Evolutionary conservation across 2,888 invertebrate genomes (phyloP), one percentile per base, ranked within the genome.

Genomic region (Lithophane ornitopus): DNA sequence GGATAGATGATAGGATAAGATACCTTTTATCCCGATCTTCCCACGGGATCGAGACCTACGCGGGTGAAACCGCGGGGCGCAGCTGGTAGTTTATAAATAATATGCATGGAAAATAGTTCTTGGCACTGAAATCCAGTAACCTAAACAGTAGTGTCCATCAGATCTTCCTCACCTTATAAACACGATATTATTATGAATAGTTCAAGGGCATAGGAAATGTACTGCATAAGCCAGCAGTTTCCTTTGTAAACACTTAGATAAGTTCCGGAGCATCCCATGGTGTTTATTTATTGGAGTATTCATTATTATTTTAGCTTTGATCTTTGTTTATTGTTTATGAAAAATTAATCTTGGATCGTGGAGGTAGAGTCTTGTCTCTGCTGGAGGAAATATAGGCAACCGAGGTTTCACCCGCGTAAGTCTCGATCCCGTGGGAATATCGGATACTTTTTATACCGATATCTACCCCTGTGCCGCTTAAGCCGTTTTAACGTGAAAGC

Each of bases 81-180:
- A 34, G 12, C 41, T 41, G 12, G 41, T 41, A 2, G 11, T 41
- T 41, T 41, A 41, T 41, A 41, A 41, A 41, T 41, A 41, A 41
- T 12, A 54, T 14, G 16, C 28, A 62, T 62, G 16, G 12, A 26
- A 46, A n/a, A 76, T 16, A 44, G 77, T 61, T 78, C 52, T 69
- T 52, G 76, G 78, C 78, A 78, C 69, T 61, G 69, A 52, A 46
- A 28, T 54, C 16, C 8, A 34, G 11, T 63, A 76, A 46, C 44
- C 26, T 26, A 54, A 75, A 44, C 76, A 76, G 44, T 46, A 7
- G 6, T 52, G 19, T 76, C 26, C 26, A 75, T 44, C 11, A 44
- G 34, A 34, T 61, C 28, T 4, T n/a, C 59, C 41, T 74, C 7
- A 19, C n/a, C 16, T 49, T 49, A 66, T 28, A 66, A 72, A 74